These are phyloP conservation scores for Leucophenga varia DNA, from an alignment of 1,140 invertebrate species.

Conservation along the genomic window DNA sequence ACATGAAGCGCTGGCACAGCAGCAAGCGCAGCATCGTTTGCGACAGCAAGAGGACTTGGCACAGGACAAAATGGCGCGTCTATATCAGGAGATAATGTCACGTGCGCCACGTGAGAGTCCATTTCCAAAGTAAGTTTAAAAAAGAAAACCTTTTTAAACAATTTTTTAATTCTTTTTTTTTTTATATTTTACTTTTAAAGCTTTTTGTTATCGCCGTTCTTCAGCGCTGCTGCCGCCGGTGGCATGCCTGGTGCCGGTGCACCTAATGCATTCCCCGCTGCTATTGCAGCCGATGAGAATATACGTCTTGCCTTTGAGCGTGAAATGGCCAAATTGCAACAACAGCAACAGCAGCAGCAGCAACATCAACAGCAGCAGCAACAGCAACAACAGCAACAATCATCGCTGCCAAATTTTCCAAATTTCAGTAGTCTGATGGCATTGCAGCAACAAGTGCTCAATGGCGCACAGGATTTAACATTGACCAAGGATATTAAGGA, in stretches of 20 bases:
- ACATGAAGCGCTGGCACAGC: constrained; percentile 25
- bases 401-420: constrained; percentile 63
- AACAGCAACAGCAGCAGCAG: constrained; percentile 60
- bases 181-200: constrained; percentile 49
- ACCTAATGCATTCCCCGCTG: constrained; percentile 61
- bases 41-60: constrained; percentile 92
- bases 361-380: constrained; percentile 57
- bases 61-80: constrained; percentile 94
- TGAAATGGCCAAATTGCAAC: constrained; percentile 84
- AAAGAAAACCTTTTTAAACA: not conserved
- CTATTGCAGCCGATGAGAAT: constrained; percentile 68
- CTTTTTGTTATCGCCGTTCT: constrained; percentile 79
- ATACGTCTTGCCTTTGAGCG: constrained; percentile 85
- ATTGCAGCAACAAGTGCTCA: constrained; percentile 70
- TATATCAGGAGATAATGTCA: constrained; percentile 93
- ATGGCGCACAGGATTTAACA: constrained; percentile 79
- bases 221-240: constrained; percentile 63
- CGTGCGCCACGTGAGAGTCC: constrained; percentile 68
- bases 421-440: constrained; percentile 65
- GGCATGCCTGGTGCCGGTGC: constrained; percentile 61
- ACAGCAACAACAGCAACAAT: constrained; percentile 56
- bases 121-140: constrained; percentile 68
- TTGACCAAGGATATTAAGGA: constrained; percentile 71
- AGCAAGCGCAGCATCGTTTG: constrained; percentile 64
- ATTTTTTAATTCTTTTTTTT: not conserved